Percentiles rank a stretch among this genome's conserved stretches.
Evolutionary conservation across 2,888 invertebrate genomes (phyloP).

Genomic region (Eilema caniola): DNA sequence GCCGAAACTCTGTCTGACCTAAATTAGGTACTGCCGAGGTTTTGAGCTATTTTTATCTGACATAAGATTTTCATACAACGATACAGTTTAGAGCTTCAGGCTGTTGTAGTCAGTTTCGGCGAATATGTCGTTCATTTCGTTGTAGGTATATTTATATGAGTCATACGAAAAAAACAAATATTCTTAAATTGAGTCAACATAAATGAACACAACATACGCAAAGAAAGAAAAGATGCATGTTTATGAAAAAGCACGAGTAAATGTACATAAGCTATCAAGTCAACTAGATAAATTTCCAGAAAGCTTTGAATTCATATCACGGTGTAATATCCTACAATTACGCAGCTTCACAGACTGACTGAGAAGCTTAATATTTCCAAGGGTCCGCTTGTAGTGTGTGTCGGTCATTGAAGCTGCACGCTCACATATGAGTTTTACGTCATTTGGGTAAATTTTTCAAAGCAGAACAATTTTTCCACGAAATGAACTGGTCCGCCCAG

Average conservation of each 20-base stretch:
- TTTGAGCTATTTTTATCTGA: too few relatives aligned
- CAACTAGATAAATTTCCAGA: constrained; percentile 38
- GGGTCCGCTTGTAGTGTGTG: constrained; percentile 59
- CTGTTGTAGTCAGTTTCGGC: too few relatives aligned
- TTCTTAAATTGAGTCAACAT: too few relatives aligned
- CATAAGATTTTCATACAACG: too few relatives aligned
- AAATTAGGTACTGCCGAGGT: too few relatives aligned
- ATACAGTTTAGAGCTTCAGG: too few relatives aligned
- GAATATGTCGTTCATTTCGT: too few relatives aligned
- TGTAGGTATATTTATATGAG: too few relatives aligned
- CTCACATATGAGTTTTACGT: constrained; percentile 80
- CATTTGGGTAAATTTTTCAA: constrained; percentile 81
- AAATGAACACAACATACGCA: too few relatives aligned
- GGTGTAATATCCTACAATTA: constrained; percentile 64
- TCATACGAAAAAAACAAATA: too few relatives aligned
- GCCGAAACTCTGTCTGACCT: too few relatives aligned
- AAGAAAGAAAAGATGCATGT: too few relatives aligned
- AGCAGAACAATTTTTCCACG: constrained; percentile 74
- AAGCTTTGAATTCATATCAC: constrained; percentile 46
- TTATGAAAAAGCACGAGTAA: background rate
- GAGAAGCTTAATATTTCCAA: constrained; percentile 62
- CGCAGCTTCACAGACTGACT: constrained; percentile 60
- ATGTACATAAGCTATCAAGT: background rate
- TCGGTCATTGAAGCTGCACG: constrained; percentile 59
- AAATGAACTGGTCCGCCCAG: constrained; percentile 61